Percentiles rank a stretch among this genome's conserved stretches.
Conservation (phyloP, 2,888 invertebrate genomes). For the Ectemnius cavifrons region DNA sequence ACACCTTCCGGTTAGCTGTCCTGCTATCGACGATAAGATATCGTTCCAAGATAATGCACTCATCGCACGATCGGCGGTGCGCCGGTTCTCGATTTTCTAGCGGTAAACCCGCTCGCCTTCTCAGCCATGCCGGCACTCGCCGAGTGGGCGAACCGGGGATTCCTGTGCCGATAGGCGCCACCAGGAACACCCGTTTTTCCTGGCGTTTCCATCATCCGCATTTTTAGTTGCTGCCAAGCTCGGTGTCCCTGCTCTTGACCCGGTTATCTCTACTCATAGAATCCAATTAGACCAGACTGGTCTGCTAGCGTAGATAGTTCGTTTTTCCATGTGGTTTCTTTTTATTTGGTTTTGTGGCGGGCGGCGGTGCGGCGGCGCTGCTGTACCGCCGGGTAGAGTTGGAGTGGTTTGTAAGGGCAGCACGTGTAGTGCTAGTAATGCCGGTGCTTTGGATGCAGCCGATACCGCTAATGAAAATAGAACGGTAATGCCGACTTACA, state of each 20-base stretch:
- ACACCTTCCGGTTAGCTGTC: constrained; percentile 59
- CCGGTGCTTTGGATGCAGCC: too few species aligned
- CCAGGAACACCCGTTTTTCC: constrained; percentile 15
- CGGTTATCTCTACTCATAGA: too few species aligned
- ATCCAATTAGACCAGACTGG: too few species aligned
- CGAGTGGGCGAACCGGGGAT: constrained; percentile 44
- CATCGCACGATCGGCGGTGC: constrained; percentile 49
- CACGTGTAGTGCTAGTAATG: too few species aligned
- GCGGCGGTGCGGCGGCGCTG: too few species aligned
- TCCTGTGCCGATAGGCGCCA: constrained; percentile 39
- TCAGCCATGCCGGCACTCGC: constrained; percentile 37
- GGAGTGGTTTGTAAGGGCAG: too few species aligned
- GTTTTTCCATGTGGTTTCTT: too few species aligned
- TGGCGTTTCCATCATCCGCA: constrained; percentile 7
- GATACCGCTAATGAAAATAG: too few species aligned
- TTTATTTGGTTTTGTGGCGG: too few species aligned
- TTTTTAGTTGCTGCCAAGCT: constrained; percentile 22
- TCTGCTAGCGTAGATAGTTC: too few species aligned
- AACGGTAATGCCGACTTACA: constrained; percentile 1
- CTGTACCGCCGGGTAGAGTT: too few species aligned
- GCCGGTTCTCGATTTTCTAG: constrained; percentile 39
- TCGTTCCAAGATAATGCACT: constrained; percentile 53
- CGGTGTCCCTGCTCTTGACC: too few species aligned
- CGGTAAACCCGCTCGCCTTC: constrained; percentile 51
- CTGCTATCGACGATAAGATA: constrained; percentile 54